phyloP scores from a whole-genome alignment of 2,888 invertebrate species.

The Meiosimyza decipiens region DNA sequence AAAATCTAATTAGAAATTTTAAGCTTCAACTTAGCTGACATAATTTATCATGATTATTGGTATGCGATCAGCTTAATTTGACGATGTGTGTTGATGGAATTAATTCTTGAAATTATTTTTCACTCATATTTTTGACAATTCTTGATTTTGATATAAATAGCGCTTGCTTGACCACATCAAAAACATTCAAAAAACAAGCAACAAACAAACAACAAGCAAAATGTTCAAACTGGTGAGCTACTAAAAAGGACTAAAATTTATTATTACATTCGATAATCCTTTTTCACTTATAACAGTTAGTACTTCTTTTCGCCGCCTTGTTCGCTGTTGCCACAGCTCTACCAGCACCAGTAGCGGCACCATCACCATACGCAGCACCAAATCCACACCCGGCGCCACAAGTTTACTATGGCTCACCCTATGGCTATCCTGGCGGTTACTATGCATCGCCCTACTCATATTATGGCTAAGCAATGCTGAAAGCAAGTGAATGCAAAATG shows the following conservation, averaged over 20 bases:
- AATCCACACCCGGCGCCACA: conserved; percentile 41
- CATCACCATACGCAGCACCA: conserved; percentile 39
- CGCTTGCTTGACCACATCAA: not conserved
- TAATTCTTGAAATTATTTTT: no score
- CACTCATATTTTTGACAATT: no score
- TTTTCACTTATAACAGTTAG: conserved; percentile 38
- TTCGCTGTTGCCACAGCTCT: conserved; percentile 44
- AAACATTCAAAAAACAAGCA: conserved; percentile 13
- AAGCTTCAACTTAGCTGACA: not conserved
- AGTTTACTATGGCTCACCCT: conserved; percentile 40
- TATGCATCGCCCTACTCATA: conserved; percentile 44
- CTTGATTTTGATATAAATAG: not conserved
- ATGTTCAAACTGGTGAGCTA: conserved; percentile 45
- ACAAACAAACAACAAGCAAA: conserved; percentile 19
- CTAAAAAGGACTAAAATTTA: not conserved
- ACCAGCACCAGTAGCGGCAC: conserved; percentile 42
- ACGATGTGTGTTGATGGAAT: not conserved
- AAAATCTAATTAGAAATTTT: conserved; percentile 1
- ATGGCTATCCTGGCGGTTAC: conserved; percentile 35
- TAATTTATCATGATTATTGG: not conserved
- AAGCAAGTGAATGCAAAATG: not conserved
- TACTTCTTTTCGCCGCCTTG: conserved; percentile 47
- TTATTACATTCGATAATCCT: not conserved
- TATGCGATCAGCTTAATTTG: not conserved
- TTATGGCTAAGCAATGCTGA: conserved; percentile 39